Evolutionary conservation across 2,888 invertebrate genomes (phyloP).

Genomic region (Alcis repandata): DNA sequence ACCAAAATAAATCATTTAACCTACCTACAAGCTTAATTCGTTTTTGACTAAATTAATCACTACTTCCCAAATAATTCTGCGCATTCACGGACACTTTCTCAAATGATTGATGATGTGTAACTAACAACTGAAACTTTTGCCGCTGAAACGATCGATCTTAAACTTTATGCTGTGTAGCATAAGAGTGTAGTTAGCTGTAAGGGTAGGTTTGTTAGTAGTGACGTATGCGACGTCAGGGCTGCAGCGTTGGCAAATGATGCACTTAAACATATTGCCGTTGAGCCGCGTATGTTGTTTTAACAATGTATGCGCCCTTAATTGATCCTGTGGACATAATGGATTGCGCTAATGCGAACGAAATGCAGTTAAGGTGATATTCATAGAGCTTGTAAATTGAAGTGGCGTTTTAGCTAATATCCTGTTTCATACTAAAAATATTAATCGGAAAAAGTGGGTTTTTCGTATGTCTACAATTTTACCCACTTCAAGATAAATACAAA

Average conservation of each 20-base stretch:
- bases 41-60: slow-evolving; percentile 55
- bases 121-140: not conserved
- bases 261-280: slow-evolving; percentile 70
- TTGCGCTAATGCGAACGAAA: slow-evolving; percentile 62
- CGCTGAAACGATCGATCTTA: not conserved
- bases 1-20: slow-evolving; percentile 37
- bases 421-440: too few species aligned
- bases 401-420: too few species aligned
- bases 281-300: slow-evolving; percentile 65
- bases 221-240: slow-evolving; percentile 52
- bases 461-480: too few species aligned
- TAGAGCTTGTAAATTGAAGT: slow-evolving; percentile 5
- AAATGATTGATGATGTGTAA: slow-evolving; percentile 67
- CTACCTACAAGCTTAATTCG: slow-evolving; percentile 60
- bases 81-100: slow-evolving; percentile 64
- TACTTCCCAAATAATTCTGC: slow-evolving; percentile 66
- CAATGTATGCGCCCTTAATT: slow-evolving; percentile 54
- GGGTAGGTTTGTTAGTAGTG: slow-evolving; percentile 32
- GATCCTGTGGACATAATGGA: slow-evolving; percentile 60
- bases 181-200: slow-evolving; percentile 10
- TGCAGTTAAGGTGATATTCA: slow-evolving; percentile 52
- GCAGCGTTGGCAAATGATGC: slow-evolving; percentile 66
- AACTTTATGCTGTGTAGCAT: not conserved
- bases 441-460: too few species aligned
- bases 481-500: too few species aligned